These are phyloP conservation scores for Epinotia brunnichana DNA, from an alignment of 2,888 invertebrate species.

Conservation along the genomic window DNA sequence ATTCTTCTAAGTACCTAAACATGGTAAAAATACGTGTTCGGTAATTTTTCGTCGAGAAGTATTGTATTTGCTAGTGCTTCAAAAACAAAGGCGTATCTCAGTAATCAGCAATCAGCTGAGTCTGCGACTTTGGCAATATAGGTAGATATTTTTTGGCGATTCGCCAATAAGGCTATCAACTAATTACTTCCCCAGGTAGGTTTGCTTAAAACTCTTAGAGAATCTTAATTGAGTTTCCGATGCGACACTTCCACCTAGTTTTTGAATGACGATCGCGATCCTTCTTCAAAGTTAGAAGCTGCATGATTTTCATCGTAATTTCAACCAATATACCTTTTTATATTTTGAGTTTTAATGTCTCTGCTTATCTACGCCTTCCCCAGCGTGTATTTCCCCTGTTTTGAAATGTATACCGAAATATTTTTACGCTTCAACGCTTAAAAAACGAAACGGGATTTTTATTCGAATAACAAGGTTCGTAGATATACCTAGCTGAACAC, in stretches of 20 bases:
- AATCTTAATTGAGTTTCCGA: slow-evolving; percentile 50
- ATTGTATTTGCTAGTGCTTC: not conserved
- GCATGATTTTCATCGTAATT: slow-evolving; percentile 11
- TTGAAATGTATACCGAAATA: not conserved
- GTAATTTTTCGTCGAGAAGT: not conserved
- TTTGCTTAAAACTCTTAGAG: slow-evolving; percentile 47
- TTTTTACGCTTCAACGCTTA: not conserved
- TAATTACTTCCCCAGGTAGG: slow-evolving; percentile 57
- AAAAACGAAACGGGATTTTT: not conserved
- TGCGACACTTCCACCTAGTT: slow-evolving; percentile 35
- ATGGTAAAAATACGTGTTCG: no score
- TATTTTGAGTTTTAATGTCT: not conserved
- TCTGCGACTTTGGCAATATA: slow-evolving; percentile 46
- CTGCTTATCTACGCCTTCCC: not conserved
- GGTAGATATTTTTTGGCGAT: slow-evolving; percentile 60
- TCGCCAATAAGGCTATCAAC: slow-evolving; percentile 64
- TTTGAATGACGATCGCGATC: slow-evolving; percentile 29
- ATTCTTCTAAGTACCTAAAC: no score
- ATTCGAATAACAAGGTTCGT: not conserved
- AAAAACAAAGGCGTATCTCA: slow-evolving; percentile 7
- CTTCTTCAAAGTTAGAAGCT: slow-evolving; percentile 7
- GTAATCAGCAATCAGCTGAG: slow-evolving; percentile 20
- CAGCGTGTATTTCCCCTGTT: not conserved
- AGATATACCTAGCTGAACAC: not conserved
- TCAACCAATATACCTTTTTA: not conserved